Conservation (phyloP, 30 jellyfish, hydroid and myxozoan species). For the Haliclystus octoradiatus region DNA sequence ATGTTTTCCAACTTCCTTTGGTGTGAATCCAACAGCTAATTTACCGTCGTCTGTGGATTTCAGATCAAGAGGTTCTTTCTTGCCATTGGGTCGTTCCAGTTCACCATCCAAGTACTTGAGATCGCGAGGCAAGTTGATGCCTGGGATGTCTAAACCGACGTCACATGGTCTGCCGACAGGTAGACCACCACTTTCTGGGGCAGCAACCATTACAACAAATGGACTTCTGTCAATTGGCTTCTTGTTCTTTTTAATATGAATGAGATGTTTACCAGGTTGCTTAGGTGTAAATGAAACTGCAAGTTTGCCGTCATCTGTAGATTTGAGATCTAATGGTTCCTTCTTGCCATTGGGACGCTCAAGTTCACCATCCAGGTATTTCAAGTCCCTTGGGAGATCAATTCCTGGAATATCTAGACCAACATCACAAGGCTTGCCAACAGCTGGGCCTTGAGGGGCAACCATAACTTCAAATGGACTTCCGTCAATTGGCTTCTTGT, state of each 20-base stretch:
- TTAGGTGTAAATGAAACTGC: constrained; percentile 8
- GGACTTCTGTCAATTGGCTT: constrained; percentile 20
- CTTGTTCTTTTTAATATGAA: constrained; percentile 9
- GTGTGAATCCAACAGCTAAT: constrained; percentile 22
- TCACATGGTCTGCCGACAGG: constrained; percentile 23
- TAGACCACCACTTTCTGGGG: constrained; percentile 5
- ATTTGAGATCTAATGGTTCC: constrained; percentile 52
- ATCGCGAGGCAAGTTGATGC: constrained; percentile 27
- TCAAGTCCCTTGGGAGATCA: constrained; percentile 29
- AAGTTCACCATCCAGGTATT: constrained; percentile 13
- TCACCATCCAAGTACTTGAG: constrained; percentile 13
- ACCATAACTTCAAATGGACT: constrained; percentile 89
- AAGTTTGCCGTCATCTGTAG: constrained; percentile 65
- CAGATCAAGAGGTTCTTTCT: constrained; percentile 16
- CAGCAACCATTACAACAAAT: constrained; percentile 15
- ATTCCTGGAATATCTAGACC: constrained; percentile 11
- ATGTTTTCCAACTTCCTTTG: constrained; percentile 32
- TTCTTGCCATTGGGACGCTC: constrained; percentile 48
- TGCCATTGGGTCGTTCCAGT: constrained; percentile 24
- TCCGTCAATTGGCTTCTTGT: constrained; percentile 79
- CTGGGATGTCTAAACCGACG: constrained; percentile 7
- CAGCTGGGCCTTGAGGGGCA: constrained; percentile 4
- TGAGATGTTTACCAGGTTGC: constrained; percentile 5
- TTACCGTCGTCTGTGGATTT: constrained; percentile 22
- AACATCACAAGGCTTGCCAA: neutral